Evolutionary conservation across 2,888 invertebrate species (phyloP), one percentile per base, ranked within the genome.

Genomic region (Furcula furcula): DNA sequence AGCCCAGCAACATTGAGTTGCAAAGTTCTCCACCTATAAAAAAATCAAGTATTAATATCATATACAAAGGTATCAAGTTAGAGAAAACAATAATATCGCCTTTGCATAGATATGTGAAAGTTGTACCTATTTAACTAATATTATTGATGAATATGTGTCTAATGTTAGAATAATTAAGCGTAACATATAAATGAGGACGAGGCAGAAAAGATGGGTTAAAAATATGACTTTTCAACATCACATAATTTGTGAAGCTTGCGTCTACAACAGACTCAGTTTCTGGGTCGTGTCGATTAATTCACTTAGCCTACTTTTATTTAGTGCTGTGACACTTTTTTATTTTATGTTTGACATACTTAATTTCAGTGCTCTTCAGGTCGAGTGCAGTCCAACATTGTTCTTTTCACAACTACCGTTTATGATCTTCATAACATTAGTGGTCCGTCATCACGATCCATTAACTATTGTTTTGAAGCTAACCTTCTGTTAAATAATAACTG

Each of bases 271-370:
- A 46, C 43, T 38, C 71, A 66, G 69, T 85, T 86, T 85, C 84
- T 87, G 82, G 86, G 87, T 82, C 85, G 79, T 67, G 65, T 77
- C 75, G 79, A 81, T 76, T 82, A 79, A 81, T 80, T 79, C 76
- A 83, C 79, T 84, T 84, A 85, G 74, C 84, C 85, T 79, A 84
- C 80, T 83, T 86, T 83, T 79, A 73, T 80, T 75, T 72, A 74
- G 71, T 69, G 68, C 78, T 77, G 79, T 83, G 78, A 78, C 78
- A 82, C 73, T 78, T 76, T 76, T 79, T 76, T 74, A 73, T 26
- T 26, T 26, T 14, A 26, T 73, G 68, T 80, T 80, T 81, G 80
- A 78, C 76, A 79, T 72, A 75, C 76, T 76, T 77, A 66, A 72
- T 76, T 79, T 71, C 68, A 67, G 65, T 62, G 68, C 67, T 75